Evolutionary conservation across 2,888 invertebrate species (phyloP), one percentile per base, ranked within the genome.

Genomic region (Balanococcus diminutus): DNA sequence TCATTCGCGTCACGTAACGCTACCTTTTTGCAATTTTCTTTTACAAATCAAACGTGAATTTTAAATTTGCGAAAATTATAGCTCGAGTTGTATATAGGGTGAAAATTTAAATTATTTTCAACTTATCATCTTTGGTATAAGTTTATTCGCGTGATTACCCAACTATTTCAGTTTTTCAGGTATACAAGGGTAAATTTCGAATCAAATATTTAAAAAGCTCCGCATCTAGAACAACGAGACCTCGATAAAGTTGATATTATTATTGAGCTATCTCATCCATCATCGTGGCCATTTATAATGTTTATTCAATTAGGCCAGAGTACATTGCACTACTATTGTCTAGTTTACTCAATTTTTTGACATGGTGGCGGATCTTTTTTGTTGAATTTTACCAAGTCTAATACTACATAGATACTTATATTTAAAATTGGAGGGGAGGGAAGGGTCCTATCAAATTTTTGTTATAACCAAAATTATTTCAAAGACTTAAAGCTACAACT

Each of bases 231-330:
- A 2, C 6, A n/a, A 56, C 1, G 0, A n/a, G n/a, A n/a, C 19
- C 36, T 79, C 36, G 36, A 79, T 79, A 79, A 79, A 79, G 19
- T 79, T 79, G 36, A 79, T 79, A 79, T 36, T n/a, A 22, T 9
- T 56, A 5, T 22, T 9, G 28, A 9, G 14, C 14, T 36, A 79
- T 79, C 75, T 79, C 75, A 79, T 79, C 75, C 32, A 79, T 79
- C 75, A 79, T 36, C 31, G n/a, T n/a, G 19, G 28, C 36, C 36
- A 32, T 79, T 79, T 79, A 79, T 19, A 79, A 79, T 79, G 75
- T 79, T 79, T 79, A 79, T 79, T 36, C 75, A 67, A 67, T 67
- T 67, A 67, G n/a, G n/a, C 28, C 67, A 22, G 2, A 51, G 14
- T 28, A 28, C 28, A 28, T 67, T 28, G n/a, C 67, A 67, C 67